phyloP scores from a whole-genome alignment of 2,113 vertebrate species.

The Pantherophis guttatus region DNA sequence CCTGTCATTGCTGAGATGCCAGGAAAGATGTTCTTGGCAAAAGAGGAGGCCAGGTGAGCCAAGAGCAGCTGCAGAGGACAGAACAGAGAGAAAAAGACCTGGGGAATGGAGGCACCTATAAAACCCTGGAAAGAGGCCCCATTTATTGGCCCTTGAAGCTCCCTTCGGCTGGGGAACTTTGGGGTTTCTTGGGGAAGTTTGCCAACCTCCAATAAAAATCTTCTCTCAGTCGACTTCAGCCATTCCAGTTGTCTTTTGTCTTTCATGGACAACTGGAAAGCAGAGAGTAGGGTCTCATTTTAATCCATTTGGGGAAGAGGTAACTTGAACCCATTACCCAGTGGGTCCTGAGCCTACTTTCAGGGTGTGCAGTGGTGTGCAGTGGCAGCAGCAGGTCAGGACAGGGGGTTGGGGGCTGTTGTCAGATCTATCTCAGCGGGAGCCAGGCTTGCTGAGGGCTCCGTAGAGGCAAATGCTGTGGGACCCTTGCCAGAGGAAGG shows the following conservation, averaged over 20 bases:
- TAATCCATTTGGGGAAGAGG: neutral
- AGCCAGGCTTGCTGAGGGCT: neutral
- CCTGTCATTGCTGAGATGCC: neutral
- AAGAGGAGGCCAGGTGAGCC: neutral
- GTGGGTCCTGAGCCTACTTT: neutral
- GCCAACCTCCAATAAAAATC: neutral
- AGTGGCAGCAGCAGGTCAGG: neutral
- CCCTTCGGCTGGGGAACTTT: neutral
- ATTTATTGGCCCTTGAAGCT: neutral
- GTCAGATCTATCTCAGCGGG: neutral
- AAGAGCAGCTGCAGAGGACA: neutral
- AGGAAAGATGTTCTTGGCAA: neutral
- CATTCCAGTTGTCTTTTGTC: neutral
- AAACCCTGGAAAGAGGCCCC: neutral
- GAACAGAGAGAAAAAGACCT: accelerated
- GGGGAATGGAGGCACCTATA: neutral
- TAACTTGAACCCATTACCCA: neutral
- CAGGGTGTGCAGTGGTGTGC: no score
- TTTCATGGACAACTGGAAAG: neutral
- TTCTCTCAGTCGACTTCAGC: neutral
- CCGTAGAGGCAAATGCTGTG: neutral
- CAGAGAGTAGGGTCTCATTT: neutral
- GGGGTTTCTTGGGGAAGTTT: neutral
- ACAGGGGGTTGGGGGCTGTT: no score
- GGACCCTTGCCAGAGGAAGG: no score